Percentiles rank a stretch among this genome's conserved stretches.
Conservation (phyloP, 2,888 invertebrate species). For the Platycnemis pennipes region DNA sequence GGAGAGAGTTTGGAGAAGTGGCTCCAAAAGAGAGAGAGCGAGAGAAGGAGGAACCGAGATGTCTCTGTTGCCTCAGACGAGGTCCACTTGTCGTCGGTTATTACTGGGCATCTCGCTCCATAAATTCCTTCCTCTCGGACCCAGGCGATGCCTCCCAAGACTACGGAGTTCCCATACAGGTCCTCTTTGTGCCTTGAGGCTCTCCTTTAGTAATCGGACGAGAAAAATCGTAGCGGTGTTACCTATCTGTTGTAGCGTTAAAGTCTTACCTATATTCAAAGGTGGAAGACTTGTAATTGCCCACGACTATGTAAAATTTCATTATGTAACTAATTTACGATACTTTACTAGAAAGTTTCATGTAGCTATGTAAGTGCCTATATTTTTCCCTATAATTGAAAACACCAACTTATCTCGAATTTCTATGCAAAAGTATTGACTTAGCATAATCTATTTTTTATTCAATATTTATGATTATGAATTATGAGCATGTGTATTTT, state of each 20-base stretch:
- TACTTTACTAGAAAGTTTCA: too few species aligned
- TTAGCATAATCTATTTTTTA: too few species aligned
- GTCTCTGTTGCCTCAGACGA: conserved; percentile 44
- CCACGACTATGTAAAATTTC: not conserved
- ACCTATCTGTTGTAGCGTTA: not conserved
- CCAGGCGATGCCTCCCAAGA: not conserved
- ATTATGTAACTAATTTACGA: not conserved
- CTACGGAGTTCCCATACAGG: not conserved
- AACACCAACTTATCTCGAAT: too few species aligned
- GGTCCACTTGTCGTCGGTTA: conserved; percentile 62
- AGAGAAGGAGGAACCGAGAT: not conserved
- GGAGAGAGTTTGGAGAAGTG: not conserved
- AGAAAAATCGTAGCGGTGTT: not conserved
- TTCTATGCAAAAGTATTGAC: too few species aligned
- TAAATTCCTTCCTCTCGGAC: conserved; percentile 30
- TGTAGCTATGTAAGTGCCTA: too few species aligned
- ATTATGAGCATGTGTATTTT: too few species aligned
- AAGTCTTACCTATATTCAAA: not conserved
- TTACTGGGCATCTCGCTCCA: conserved; percentile 43
- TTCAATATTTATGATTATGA: too few species aligned
- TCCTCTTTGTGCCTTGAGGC: not conserved
- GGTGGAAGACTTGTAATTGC: not conserved
- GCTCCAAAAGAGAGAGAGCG: not conserved
- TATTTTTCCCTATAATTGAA: too few species aligned
- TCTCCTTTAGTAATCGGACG: not conserved